Evolutionary conservation across 2,888 invertebrate species (phyloP), one percentile per base, ranked within the genome.

Genomic region (Philereme transversata): DNA sequence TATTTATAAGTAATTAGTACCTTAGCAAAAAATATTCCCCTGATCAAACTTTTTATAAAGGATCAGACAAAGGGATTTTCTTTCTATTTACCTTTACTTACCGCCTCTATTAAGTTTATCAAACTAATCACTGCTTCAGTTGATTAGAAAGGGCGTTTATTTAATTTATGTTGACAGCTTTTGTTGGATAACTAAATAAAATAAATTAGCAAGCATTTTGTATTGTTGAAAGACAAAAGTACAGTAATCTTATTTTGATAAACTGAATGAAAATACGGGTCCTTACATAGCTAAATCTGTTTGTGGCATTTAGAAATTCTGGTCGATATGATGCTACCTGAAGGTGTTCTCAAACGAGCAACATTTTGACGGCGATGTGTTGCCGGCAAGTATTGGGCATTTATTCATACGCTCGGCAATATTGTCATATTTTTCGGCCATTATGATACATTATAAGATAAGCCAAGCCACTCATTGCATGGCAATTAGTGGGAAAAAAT

Each of bases 131-230:
- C 38, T 38, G 33, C 46, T 53, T 47, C 36, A 53, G 35, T 22
- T 38, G 36, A 53, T 46, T 53, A 46, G 45, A 52, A 47, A 35
- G 38, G 45, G 33, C 10, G 10, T 46, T 38, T 38, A 53, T 11
- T 53, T 33, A 46, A 53, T 46, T 38, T 36, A 22, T 53, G 38
- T 46, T 36, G 38, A 53, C 36, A 53, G 53, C 53, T 53, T 53
- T 53, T 53, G 22, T 52, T 10, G 4, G 11, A 10, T 36, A 52
- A 44, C 51, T 44, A 44, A 11, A 10, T 44, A 8, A 44, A 40
- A 51, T 43, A 52, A 44, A 52, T 44, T 33, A 51, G 33, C 41
- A 11, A 51, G 43, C 10, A 51, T 35, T 22, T 34, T 52, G 33
- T 44, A 35, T 8, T 44, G 35, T 34, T 44, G 51, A 52, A 10